These are phyloP conservation scores for Chrysaora quinquecirrha DNA, from an alignment of 30 jellyfish, hydroid and myxozoan genomes.

Conservation along the genomic window DNA sequence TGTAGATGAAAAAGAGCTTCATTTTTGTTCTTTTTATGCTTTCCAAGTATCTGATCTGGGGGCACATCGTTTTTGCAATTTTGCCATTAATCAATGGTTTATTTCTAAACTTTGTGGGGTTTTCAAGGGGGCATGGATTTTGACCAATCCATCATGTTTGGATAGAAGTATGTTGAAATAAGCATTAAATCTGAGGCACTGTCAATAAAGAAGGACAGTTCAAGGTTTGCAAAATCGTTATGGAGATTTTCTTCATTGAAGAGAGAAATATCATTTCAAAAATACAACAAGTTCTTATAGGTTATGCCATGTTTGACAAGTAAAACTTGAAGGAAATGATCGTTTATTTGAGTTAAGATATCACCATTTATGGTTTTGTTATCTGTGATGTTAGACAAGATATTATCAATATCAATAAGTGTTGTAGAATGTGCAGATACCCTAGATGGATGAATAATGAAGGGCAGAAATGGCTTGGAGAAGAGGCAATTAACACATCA, in stretches of 20 bases:
- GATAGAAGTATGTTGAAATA: slow-evolving; percentile 53
- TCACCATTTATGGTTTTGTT: slow-evolving; percentile 48
- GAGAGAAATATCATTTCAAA: slow-evolving; percentile 43
- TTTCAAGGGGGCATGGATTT: slow-evolving; percentile 59
- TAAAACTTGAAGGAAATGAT: slow-evolving; percentile 63
- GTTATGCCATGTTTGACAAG: slow-evolving; percentile 63
- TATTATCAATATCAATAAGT: slow-evolving; percentile 69
- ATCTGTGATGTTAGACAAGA: slow-evolving; percentile 49
- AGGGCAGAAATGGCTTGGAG: slow-evolving; percentile 27
- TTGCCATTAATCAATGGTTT: slow-evolving; percentile 70
- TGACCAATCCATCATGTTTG: slow-evolving; percentile 48
- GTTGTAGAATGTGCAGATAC: slow-evolving; percentile 56
- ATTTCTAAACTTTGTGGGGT: slow-evolving; percentile 57
- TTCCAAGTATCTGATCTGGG: slow-evolving; percentile 33
- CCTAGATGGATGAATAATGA: slow-evolving; percentile 54
- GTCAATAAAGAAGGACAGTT: slow-evolving; percentile 33
- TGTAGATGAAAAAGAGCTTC: slow-evolving; percentile 22
- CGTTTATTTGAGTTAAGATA: slow-evolving; percentile 62
- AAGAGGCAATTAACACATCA: slow-evolving; percentile 11
- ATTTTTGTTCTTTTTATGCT: neutral
- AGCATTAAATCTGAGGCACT: slow-evolving; percentile 38
- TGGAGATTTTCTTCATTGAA: slow-evolving; percentile 53
- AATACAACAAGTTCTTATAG: slow-evolving; percentile 37
- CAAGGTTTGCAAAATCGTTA: slow-evolving; percentile 58
- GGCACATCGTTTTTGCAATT: slow-evolving; percentile 58